These are phyloP conservation scores for Euleptes europaea DNA, from an alignment of 2,113 vertebrate genomes.

Conservation along the genomic window DNA sequence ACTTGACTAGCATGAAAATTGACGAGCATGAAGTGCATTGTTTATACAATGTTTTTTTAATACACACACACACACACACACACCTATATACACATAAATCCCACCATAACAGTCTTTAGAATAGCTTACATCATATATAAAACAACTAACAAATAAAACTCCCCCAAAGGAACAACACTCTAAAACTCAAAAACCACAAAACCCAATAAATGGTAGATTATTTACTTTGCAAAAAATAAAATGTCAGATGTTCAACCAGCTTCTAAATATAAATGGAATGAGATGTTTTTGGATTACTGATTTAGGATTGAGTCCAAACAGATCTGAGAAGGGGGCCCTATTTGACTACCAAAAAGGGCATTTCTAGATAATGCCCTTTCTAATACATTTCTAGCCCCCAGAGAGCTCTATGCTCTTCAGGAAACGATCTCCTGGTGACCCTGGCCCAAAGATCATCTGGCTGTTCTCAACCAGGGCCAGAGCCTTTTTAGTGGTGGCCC, in stretches of 20 bases:
- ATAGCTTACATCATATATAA: neutral
- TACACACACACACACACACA: too few relatives aligned
- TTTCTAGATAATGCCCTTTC: too few relatives aligned
- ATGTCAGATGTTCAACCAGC: neutral
- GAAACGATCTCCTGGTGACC: too few relatives aligned
- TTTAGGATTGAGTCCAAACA: too few relatives aligned
- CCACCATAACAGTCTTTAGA: neutral
- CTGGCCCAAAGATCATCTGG: too few relatives aligned
- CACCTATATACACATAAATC: neutral
- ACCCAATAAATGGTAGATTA: neutral
- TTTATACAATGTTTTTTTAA: neutral
- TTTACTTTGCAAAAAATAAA: neutral
- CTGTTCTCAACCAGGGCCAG: too few relatives aligned
- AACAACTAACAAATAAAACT: neutral
- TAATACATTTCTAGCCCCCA: too few relatives aligned
- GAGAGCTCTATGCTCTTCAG: too few relatives aligned
- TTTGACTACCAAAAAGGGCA: too few relatives aligned
- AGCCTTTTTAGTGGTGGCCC: too few relatives aligned
- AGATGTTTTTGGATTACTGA: too few relatives aligned
- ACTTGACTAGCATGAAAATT: neutral
- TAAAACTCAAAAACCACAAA: neutral
- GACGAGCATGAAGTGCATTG: neutral
- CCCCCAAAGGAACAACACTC: neutral
- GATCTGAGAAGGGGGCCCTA: too few relatives aligned
- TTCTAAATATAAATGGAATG: neutral